Base-by-base conservation (phyloP, 2,888 invertebrate genomes). In the Balanococcus diminutus region DNA sequence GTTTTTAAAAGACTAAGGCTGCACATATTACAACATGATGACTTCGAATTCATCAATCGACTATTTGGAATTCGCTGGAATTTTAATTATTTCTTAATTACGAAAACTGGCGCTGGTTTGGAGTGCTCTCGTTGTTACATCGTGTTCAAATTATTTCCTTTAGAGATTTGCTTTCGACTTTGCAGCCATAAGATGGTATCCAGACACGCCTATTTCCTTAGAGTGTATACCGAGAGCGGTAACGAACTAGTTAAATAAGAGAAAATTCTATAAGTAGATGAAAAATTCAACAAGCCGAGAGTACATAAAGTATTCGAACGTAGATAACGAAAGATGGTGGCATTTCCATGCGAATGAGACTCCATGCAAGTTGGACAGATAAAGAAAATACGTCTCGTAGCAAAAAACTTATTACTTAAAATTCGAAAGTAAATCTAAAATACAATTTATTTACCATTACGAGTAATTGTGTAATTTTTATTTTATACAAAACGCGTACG, bases 401-500 rank as follows among this genome's bases (percentile, higher is more conserved):
- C 32, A 36, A 79, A n/a, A 79, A 79, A 67, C 67, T 67, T 67
- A 67, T 67, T 67, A 67, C 67, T 25, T 67, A 67, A 67, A 67
- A 67, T 67, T 79, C 36, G 36, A 79, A 79, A 79, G 75, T 79
- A 79, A 79, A 79, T 79, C 75, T 79, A 79, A 32, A 79, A 79
- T 22, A 79, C 75, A 79, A 79, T 79, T 79, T 79, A 79, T 79
- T 79, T 79, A 79, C 75, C 75, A 79, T 79, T 79, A 32, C 75
- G 75, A 79, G 36, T 79, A 79, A 79, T 79, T 36, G 75, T 79
- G 75, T 79, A 79, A 79, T 79, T 79, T 79, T 36, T 79, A 79
- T 79, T 79, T 79, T 36, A 36, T 79, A 79, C 36, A 79, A 79
- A 67, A 28, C 67, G 25, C 67, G 28, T 56, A 42, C 11, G 19